These are phyloP conservation scores for Sialis fuliginosa DNA, from an alignment of 2,888 invertebrate species.

Conservation along the genomic window DNA sequence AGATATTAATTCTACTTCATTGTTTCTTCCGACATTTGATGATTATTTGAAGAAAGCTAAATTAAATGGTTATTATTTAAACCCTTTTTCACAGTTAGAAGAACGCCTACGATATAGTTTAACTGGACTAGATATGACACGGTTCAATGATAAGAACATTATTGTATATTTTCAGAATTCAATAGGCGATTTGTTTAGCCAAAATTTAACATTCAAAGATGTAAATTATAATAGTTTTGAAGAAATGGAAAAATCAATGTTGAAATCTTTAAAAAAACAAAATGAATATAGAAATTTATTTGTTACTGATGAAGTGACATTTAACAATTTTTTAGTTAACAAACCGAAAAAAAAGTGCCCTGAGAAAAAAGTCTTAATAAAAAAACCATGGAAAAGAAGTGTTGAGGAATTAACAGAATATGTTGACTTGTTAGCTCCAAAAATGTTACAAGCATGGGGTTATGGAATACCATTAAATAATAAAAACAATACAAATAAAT, in stretches of 20 bases:
- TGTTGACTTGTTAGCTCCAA: neutral
- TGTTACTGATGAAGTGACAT: neutral
- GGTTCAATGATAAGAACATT: neutral
- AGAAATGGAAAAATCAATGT: neutral
- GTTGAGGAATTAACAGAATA: neutral
- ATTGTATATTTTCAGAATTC: neutral
- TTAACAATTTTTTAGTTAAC: neutral
- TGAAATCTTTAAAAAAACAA: neutral
- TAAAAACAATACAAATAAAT: too few relatives aligned
- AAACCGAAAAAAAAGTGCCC: neutral
- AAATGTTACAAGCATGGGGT: neutral
- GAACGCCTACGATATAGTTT: neutral
- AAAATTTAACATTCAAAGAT: neutral
- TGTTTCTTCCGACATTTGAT: neutral
- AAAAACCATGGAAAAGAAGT: neutral
- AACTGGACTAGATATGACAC: neutral
- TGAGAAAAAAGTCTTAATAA: neutral
- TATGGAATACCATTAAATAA: neutral
- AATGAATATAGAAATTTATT: neutral
- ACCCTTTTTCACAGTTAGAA: neutral
- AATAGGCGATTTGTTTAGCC: neutral
- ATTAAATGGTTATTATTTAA: neutral
- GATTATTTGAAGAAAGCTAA: neutral
- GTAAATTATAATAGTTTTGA: neutral
- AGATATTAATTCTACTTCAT: neutral